Evolutionary conservation across 2,113 vertebrate species (phyloP).

Genomic region (Pseudopipra pipra): DNA sequence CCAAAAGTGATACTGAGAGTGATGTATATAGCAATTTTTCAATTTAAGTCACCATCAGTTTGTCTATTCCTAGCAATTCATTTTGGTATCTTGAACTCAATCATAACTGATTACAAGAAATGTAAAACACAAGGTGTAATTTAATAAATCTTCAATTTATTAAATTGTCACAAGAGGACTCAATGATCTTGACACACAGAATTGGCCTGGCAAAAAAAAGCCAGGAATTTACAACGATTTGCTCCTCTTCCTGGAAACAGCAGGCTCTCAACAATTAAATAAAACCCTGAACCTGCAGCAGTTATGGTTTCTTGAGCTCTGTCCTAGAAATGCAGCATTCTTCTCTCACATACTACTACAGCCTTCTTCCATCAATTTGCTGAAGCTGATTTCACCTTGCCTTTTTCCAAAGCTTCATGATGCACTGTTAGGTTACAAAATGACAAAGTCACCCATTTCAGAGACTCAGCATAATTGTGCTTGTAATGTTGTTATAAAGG

Average conservation of each 20-base stretch:
- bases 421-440: neutral
- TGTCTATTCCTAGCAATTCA: neutral
- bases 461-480: neutral
- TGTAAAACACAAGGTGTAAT: neutral
- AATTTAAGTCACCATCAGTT: neutral
- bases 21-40: neutral
- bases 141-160: neutral
- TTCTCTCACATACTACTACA: neutral
- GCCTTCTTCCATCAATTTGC: neutral
- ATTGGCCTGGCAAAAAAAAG: neutral
- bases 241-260: neutral
- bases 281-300: neutral
- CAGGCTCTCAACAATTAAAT: neutral
- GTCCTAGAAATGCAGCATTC: neutral
- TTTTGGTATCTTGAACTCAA: neutral
- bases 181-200: neutral
- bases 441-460: neutral
- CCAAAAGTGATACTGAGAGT: neutral
- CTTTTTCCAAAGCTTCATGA: neutral
- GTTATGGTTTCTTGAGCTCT: neutral
- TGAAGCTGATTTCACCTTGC: neutral
- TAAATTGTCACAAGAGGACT: neutral
- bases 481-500: neutral
- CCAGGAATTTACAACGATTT: neutral
- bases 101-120: neutral